Evolutionary conservation across 2,113 vertebrate genomes (phyloP).

Genomic region (Pteropus alecto): DNA sequence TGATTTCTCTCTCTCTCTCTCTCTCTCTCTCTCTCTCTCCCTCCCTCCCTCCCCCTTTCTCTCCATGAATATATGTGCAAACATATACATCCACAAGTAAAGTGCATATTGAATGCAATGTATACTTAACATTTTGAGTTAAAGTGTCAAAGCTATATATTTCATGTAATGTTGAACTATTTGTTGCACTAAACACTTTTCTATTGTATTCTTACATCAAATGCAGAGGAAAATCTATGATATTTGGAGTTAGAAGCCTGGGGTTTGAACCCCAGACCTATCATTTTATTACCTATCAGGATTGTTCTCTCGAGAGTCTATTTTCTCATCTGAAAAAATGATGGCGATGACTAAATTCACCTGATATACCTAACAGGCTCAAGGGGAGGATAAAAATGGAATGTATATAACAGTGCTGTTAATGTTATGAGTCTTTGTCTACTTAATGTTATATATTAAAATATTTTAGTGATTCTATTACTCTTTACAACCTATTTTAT

Average conservation of each 20-base stretch:
- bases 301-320: neutral
- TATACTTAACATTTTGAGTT: neutral
- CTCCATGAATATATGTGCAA: neutral
- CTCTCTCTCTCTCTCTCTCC: neutral
- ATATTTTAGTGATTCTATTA: slow-evolving; percentile 31
- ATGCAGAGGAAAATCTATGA: neutral
- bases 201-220: neutral
- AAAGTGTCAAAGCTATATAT: neutral
- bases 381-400: neutral
- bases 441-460: neutral
- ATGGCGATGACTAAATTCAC: neutral
- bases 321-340: neutral
- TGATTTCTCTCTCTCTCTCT: neutral
- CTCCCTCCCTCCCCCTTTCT: no score
- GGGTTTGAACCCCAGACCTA: neutral
- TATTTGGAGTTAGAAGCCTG: neutral
- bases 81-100: neutral
- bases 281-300: neutral
- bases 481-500: neutral
- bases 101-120: neutral
- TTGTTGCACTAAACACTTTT: neutral
- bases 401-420: neutral
- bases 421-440: neutral
- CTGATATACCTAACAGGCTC: neutral
- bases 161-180: neutral